Evolutionary conservation across 2,113 vertebrate species (phyloP).

Genomic region (Gymnarchus niloticus): DNA sequence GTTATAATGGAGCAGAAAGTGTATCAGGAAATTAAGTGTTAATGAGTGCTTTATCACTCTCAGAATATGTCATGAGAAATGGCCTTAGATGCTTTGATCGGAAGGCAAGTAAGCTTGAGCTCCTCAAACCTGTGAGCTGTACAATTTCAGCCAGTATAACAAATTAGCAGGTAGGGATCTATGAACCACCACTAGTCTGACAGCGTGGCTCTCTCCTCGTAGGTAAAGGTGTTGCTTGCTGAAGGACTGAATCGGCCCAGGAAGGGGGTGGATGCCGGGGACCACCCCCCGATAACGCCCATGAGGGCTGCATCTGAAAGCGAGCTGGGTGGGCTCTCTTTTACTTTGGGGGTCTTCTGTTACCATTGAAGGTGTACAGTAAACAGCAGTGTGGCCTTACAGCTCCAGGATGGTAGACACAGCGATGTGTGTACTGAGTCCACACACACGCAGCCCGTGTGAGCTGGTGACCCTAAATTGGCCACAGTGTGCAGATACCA

Average conservation of each 20-base stretch:
- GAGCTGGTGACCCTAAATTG: not conserved
- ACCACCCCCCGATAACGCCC: slow-evolving; percentile 95
- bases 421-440: not conserved
- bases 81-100: not conserved
- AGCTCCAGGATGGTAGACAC: not conserved
- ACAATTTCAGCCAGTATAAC: not conserved
- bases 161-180: not conserved
- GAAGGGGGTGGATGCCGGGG: slow-evolving; percentile 86
- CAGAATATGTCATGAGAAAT: too few species aligned
- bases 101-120: not conserved
- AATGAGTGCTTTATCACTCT: not conserved
- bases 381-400: not conserved
- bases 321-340: slow-evolving; percentile 73
- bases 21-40: not conserved
- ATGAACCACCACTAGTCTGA: not conserved
- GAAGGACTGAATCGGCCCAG: slow-evolving; percentile 84
- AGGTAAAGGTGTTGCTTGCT: slow-evolving; percentile 81
- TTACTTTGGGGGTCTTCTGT: not conserved
- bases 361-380: not conserved
- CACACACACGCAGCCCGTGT: not conserved
- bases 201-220: not conserved
- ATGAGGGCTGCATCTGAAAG: slow-evolving; percentile 86
- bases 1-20: not conserved
- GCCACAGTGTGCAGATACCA: not conserved
- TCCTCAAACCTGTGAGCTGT: not conserved